Percentiles rank a stretch among this genome's conserved stretches.
Conservation (phyloP, 2,797 vertebrate genomes). For the Hypotaenidia philippensis region DNA sequence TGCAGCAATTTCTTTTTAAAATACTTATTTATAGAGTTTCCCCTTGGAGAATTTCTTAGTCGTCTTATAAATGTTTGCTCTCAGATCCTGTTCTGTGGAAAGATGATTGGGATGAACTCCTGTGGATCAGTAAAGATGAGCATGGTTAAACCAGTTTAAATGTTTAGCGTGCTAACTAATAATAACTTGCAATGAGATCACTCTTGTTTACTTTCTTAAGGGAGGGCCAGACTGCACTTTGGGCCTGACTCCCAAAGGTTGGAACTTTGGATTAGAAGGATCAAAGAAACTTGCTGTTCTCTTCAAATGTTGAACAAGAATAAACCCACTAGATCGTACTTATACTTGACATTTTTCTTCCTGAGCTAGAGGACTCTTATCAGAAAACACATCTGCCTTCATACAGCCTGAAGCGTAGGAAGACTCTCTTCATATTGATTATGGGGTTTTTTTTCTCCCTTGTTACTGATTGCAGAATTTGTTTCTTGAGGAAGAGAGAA, state of each 20-base stretch:
- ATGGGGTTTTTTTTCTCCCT: constrained; percentile 22
- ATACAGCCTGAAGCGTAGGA: constrained; percentile 22
- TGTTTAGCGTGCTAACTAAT: not conserved
- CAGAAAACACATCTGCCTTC: constrained; percentile 57
- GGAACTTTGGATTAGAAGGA: not conserved
- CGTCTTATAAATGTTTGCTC: not conserved
- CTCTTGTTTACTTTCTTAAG: not conserved
- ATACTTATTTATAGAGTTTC: not conserved
- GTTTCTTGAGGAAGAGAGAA: constrained; percentile 37
- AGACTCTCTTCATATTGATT: constrained; percentile 65
- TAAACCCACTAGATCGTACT: constrained; percentile 18
- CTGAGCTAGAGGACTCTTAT: constrained; percentile 30
- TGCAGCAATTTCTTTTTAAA: not conserved
- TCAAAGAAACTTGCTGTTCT: constrained; percentile 17
- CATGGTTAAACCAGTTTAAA: not conserved
- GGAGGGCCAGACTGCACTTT: not conserved
- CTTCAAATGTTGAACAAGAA: constrained; percentile 16
- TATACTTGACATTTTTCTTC: constrained; percentile 63
- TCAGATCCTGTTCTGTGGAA: not conserved
- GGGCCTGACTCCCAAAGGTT: not conserved
- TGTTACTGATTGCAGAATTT: constrained; percentile 62
- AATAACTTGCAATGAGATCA: not conserved
- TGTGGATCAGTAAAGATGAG: not conserved
- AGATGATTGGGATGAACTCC: not conserved
- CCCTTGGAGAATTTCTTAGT: not conserved